Percentiles rank a stretch among this genome's conserved stretches.
Evolutionary conservation across 1,140 invertebrate species (phyloP).

Genomic region (Macrotrachela quadricornifera): DNA sequence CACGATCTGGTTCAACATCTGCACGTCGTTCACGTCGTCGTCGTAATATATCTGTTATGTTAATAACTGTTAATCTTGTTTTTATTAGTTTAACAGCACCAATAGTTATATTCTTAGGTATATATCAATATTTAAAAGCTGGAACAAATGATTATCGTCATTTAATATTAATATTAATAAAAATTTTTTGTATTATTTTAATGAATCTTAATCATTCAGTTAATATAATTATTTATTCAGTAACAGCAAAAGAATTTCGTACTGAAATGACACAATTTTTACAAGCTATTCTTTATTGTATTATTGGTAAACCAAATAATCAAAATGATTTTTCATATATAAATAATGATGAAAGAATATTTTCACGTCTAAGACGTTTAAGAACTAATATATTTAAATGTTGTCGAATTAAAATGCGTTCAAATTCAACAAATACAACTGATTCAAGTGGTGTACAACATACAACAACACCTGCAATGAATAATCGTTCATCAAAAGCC

Average conservation of each 20-base stretch:
- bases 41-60: conserved; percentile 2
- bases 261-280: too few species aligned
- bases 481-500: too few species aligned
- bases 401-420: too few species aligned
- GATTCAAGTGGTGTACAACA: too few species aligned
- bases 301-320: too few species aligned
- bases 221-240: conserved; percentile 7
- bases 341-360: too few species aligned
- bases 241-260: conserved; percentile 8
- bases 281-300: too few species aligned
- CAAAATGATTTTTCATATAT: too few species aligned
- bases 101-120: not conserved
- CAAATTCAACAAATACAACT: too few species aligned
- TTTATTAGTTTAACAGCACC: conserved; percentile 8
- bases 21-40: not conserved
- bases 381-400: too few species aligned
- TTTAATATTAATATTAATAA: not conserved
- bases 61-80: conserved; percentile 3
- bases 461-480: too few species aligned
- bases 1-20: not conserved
- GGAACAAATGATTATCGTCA: not conserved
- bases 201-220: conserved; percentile 7
- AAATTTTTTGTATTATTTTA: conserved; percentile 8
- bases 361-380: too few species aligned
- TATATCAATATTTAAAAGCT: not conserved